Base-by-base conservation (phyloP, 1,140 invertebrate genomes). In the Ostrea denselamellosa region DNA sequence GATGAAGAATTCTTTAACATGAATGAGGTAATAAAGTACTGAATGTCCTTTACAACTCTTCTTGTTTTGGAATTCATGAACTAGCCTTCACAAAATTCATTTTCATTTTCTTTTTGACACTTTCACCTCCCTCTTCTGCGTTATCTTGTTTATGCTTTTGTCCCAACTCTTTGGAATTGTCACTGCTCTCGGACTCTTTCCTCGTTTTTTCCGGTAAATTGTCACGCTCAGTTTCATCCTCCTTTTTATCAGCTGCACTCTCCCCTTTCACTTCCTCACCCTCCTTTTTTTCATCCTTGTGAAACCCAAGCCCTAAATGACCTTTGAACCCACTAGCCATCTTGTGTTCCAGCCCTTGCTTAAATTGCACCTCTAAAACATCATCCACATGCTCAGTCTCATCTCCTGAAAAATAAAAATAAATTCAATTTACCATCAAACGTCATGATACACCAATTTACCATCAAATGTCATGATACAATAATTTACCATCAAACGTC, bases 221-320 rank as follows among this genome's bases (percentile, higher is more conserved):
- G 81, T 92, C 92, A 8, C 89, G 90, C 25, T 91, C 92, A 17
- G 85, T 90, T 10, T 92, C 54, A 54, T 83, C 71, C 0, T 90
- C 86, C 65, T 88, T 81, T 25, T 85, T 22, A 22, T 87, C 68
- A 22, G 86, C 71, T 68, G 82, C 85, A 58, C 25, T 58, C n/a
- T 90, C 87, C 14, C 90, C 88, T 58, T 62, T 85, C 12, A 14
- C 68, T 71, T 87, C 22, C 25, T 83, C 53, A 9, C 87, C 84
- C 44, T 58, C 51, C 17, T 90, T 90, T 25, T 90, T 89, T 51
- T 91, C 90, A 83, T 89, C 77, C 5, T 90, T 85, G 90, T 92
- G 92, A 90, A 92, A 94, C 22, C 93, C 94, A 0, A 95, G 90
- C 2, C 93, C 93, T 71, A 91, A 89, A 86, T 94, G 94, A 68